These are phyloP conservation scores for Pseudoips prasinana DNA, from an alignment of 2,888 invertebrate species.

Conservation along the genomic window DNA sequence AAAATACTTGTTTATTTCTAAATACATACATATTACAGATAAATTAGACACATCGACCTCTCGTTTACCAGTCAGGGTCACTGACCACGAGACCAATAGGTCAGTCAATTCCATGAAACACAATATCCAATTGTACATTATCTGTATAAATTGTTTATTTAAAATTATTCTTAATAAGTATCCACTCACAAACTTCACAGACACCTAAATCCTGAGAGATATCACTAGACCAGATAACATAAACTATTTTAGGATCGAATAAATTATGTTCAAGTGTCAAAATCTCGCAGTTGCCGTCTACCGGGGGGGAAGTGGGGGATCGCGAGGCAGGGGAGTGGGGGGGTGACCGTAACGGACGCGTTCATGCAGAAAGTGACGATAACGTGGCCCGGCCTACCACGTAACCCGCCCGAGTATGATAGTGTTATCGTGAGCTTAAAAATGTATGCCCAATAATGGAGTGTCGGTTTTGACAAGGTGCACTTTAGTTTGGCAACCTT, in stretches of 20 bases:
- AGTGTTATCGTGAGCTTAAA: constrained; percentile 68
- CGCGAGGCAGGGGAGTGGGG: constrained; percentile 27
- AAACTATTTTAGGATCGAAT: constrained; percentile 52
- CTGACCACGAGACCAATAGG: no score
- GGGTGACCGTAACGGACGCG: constrained; percentile 72
- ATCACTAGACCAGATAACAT: constrained; percentile 34
- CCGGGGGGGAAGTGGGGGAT: constrained; percentile 30
- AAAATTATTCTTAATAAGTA: no score
- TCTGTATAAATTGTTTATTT: no score
- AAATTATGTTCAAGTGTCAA: constrained; percentile 76
- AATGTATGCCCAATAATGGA: constrained; percentile 76
- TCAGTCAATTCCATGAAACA: no score
- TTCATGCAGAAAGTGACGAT: constrained; percentile 81
- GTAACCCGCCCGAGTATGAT: constrained; percentile 68
- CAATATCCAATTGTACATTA: no score
- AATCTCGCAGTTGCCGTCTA: constrained; percentile 63
- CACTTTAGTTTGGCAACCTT: constrained; percentile 41
- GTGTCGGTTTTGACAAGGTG: constrained; percentile 48
- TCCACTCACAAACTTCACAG: constrained; percentile 19
- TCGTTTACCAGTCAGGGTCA: no score
- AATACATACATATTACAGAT: no score
- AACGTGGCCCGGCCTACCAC: constrained; percentile 76
- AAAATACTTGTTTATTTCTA: no score
- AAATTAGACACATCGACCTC: no score
- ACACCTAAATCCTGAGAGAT: constrained; percentile 28